Evolutionary conservation across 2,797 vertebrate species (phyloP).

Genomic region (Taenioides sp.): DNA sequence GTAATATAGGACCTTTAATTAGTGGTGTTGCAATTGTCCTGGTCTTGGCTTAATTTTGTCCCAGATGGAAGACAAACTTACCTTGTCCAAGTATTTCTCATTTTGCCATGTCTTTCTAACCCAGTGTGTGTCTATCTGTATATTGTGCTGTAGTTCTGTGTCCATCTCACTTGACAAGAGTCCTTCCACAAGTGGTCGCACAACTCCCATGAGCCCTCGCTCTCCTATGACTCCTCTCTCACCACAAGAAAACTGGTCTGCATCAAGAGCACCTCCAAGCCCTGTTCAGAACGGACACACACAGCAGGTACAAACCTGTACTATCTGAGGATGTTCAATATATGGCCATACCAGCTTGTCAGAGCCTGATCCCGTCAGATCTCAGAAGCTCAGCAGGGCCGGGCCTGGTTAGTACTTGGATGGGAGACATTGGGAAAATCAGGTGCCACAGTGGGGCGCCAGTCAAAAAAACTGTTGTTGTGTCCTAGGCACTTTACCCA

Average conservation of each 20-base stretch:
- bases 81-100: not conserved
- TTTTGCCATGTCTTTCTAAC: not conserved
- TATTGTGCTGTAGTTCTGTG: slow-evolving; percentile 63
- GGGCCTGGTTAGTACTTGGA: too few species aligned
- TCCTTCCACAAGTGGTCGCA: slow-evolving; percentile 44
- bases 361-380: too few species aligned
- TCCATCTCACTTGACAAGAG: slow-evolving; percentile 77
- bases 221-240: slow-evolving; percentile 43
- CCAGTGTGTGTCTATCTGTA: not conserved
- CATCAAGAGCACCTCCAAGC: slow-evolving; percentile 36
- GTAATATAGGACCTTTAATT: not conserved
- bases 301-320: slow-evolving; percentile 48
- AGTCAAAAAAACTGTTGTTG: too few species aligned
- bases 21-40: not conserved
- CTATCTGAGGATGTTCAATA: not conserved
- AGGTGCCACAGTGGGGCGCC: too few species aligned
- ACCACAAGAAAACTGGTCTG: slow-evolving; percentile 44
- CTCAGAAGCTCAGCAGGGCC: too few species aligned
- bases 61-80: not conserved
- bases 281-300: slow-evolving; percentile 61
- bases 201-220: slow-evolving; percentile 66
- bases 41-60: not conserved
- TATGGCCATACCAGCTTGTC: too few species aligned
- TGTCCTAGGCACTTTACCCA: too few species aligned
- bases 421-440: too few species aligned